Conservation (phyloP, 2,113 vertebrate genomes). For the Columba janthina region DNA sequence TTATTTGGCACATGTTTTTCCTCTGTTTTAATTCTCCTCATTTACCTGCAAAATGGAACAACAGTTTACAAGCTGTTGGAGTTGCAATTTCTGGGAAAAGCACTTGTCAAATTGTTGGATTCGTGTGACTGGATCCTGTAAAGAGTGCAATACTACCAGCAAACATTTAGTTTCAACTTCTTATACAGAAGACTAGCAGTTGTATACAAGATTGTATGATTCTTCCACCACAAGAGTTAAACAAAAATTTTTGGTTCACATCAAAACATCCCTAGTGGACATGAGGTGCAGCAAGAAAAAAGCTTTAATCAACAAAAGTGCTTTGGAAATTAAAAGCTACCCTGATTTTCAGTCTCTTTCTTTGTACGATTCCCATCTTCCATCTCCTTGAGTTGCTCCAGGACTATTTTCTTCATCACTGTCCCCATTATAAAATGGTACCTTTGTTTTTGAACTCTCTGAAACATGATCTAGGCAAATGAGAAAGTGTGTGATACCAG, state of each 20-base stretch:
- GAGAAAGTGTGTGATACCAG: neutral
- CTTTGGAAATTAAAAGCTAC: neutral
- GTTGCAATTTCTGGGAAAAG: neutral
- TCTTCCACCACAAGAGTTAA: neutral
- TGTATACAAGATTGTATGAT: neutral
- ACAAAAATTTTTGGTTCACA: neutral
- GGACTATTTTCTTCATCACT: neutral
- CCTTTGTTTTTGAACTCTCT: neutral
- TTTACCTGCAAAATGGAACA: neutral
- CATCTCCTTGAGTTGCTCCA: constrained; percentile 3
- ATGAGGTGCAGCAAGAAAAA: neutral
- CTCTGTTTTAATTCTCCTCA: neutral
- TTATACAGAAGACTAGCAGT: neutral
- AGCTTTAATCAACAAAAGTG: neutral
- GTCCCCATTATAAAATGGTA: neutral
- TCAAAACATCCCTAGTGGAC: neutral
- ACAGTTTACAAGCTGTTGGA: neutral
- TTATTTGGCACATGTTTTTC: neutral
- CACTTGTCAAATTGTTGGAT: neutral
- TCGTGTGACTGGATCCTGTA: neutral
- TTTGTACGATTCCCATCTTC: neutral
- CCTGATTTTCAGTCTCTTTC: neutral
- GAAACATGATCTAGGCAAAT: neutral
- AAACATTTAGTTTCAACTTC: neutral
- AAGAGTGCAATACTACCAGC: neutral